Evolutionary conservation across 2,888 invertebrate species (phyloP).

Genomic region (Kuschelorhynchus macadamiae): DNA sequence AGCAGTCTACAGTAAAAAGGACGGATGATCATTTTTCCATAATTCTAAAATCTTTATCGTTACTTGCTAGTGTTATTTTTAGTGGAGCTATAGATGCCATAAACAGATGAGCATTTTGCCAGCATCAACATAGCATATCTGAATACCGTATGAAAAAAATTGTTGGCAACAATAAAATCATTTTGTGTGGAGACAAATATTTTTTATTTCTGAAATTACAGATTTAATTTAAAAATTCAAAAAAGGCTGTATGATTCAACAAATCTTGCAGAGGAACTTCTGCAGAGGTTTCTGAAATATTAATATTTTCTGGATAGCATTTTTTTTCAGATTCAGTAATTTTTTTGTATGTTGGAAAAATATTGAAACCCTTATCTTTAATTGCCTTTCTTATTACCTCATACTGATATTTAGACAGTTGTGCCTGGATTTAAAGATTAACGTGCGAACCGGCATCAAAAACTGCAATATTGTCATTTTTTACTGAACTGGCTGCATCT

Average conservation of each 20-base stretch:
- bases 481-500: background rate
- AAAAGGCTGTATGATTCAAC: background rate
- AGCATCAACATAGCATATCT: background rate
- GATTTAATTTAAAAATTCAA: too few relatives aligned
- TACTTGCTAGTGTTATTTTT: background rate
- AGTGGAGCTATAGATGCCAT: constrained; percentile 3
- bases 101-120: constrained; percentile 4
- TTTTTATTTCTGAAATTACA: background rate
- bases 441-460: constrained; percentile 1
- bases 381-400: background rate
- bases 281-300: background rate
- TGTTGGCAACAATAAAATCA: constrained; percentile 4
- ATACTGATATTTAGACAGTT: constrained; percentile 7
- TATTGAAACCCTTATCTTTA: constrained; percentile 4
- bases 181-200: constrained; percentile 8
- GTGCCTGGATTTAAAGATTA: background rate
- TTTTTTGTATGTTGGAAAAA: constrained; percentile 3
- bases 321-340: constrained; percentile 1
- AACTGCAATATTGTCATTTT: background rate
- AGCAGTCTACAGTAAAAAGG: constrained; percentile 15
- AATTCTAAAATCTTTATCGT: background rate
- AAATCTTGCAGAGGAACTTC: constrained; percentile 9
- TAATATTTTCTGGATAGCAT: background rate
- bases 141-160: constrained; percentile 1
- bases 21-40: constrained; percentile 13